Base-by-base conservation (phyloP, 2,113 vertebrate genomes). In the Podocnemis expansa region DNA sequence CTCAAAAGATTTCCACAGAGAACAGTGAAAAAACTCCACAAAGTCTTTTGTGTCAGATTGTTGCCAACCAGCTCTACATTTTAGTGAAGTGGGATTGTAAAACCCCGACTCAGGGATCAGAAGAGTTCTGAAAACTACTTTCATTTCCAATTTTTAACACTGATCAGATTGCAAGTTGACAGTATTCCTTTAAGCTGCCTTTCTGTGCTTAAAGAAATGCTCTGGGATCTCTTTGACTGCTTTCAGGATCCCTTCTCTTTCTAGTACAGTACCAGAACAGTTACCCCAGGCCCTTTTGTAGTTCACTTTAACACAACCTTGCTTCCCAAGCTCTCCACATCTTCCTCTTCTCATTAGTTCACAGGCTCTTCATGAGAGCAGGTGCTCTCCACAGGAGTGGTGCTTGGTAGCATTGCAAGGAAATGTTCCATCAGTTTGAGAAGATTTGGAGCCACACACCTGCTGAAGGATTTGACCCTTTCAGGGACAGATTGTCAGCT, bases 161-260 rank as follows among this genome's bases (percentile, higher is more conserved):
- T 93, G 95, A 96, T 94, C 95, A 96, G 93, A 94, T 92, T 96
- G 96, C 96, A 96, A 92, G 96, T 88, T 89, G 94, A 89, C 84
- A 93, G 90, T 4, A 31, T 95, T 88, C 96, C 90, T 89, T 94
- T 89, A 95, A 96, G 90, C 91, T 96, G 85, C 89, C 90, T 96
- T 87, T 96, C 93, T 96, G 91, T 90, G 95, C 95, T 93, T 94
- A 84, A 52, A 93, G 93, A 93, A 96, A 95, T 27, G 43, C 41
- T 78, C 87, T 88, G 94, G 80, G 87, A 93, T 97, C 76, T 95
- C 91, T 96, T 94, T 90, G 91, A 93, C 11, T 0, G 84, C 93
- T 90, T 88, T 0, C 1, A 95, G 52, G 87, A 91, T 88, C 84
- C 90, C 84, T 95, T 96, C 94, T 96, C 88, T 97, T 96, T 58